Conservation (phyloP, 23 tunicate species). For the Diplosoma virens region DNA sequence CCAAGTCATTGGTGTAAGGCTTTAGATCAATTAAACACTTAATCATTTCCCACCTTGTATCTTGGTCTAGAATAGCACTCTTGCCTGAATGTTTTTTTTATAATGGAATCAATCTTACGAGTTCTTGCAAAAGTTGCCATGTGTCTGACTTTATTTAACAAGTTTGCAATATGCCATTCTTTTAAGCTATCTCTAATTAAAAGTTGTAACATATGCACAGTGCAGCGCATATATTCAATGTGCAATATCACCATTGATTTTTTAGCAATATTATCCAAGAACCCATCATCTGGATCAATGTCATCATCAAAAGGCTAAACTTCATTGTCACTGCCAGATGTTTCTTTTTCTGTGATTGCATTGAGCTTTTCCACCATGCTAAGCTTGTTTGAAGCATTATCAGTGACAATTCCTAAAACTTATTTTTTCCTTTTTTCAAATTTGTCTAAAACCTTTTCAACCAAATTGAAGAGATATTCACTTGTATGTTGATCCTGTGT, state of each 20-base stretch:
- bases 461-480: neutral
- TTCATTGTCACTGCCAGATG: neutral
- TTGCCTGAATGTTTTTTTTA: neutral
- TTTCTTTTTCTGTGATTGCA: neutral
- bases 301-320: neutral
- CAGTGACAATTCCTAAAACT: conserved; percentile 9
- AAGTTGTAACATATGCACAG: neutral
- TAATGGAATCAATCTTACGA: neutral
- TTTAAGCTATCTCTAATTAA: neutral
- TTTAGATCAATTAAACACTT: neutral
- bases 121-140: neutral
- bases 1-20: neutral
- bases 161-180: neutral
- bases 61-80: neutral
- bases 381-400: conserved; percentile 4
- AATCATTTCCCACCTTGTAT: neutral
- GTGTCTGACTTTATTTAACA: neutral
- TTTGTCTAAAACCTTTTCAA: conserved; percentile 9
- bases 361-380: conserved; percentile 5
- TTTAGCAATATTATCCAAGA: neutral
- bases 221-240: neutral
- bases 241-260: neutral
- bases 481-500: conserved; percentile 17
- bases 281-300: neutral
- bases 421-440: conserved; percentile 1